phyloP scores from a whole-genome alignment of 2,888 invertebrate species.

The Frankliniella intonsa region DNA sequence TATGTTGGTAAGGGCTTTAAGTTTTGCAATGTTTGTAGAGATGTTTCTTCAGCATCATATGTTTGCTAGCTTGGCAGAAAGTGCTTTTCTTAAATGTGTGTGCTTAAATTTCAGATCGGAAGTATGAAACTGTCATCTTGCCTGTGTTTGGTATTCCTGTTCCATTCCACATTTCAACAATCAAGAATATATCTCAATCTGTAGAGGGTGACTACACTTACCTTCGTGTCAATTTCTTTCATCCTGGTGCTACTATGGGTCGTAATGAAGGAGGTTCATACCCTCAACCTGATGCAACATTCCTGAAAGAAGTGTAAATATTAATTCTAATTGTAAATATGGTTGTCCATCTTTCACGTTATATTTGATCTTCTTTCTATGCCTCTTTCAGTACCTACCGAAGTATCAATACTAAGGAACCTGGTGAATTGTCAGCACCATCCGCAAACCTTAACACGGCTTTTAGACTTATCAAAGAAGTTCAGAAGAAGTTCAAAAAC shows the following conservation, averaged over 20 bases:
- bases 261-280: conserved; percentile 86
- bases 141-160: conserved; percentile 95
- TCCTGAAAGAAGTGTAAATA: conserved; percentile 93
- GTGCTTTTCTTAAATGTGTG: conserved; percentile 26
- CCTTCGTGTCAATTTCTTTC: conserved; percentile 95
- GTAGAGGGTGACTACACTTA: conserved; percentile 99
- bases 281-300: conserved; percentile 92
- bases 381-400: conserved; percentile 73
- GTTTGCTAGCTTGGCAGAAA: not conserved
- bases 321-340: not conserved
- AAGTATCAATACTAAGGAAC: conserved; percentile 95
- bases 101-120: conserved; percentile 64
- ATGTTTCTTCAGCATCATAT: not conserved
- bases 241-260: conserved; percentile 95
- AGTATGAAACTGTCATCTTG: conserved; percentile 96
- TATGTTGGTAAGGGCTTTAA: conserved; percentile 71
- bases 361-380: conserved; percentile 24
- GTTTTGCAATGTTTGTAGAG: conserved; percentile 9
- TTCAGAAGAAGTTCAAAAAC: conserved; percentile 97
- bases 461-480: conserved; percentile 96
- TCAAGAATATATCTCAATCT: conserved; percentile 97
- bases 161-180: conserved; percentile 97
- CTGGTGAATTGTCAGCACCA: conserved; percentile 89
- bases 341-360: not conserved
- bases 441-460: conserved; percentile 95